Base-by-base conservation (phyloP, 2,113 vertebrate genomes). In the Neotoma lepida region DNA sequence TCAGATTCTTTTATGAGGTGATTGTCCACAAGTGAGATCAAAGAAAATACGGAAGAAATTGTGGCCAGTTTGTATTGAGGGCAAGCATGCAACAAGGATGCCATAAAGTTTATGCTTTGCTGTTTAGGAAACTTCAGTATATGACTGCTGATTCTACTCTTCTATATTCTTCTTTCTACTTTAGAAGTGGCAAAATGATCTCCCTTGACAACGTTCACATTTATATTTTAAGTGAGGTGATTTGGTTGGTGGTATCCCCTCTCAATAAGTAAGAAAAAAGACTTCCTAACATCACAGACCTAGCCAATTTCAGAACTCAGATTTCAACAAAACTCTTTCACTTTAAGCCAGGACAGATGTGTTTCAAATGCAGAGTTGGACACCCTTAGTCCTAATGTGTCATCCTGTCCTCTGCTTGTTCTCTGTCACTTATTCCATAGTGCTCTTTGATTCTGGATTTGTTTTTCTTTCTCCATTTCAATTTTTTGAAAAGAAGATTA, bases 251-350 rank as follows among this genome's bases (percentile, higher is more conserved):
- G 22, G 1, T 66, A 76, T 30, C 4, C 66, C 0, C 6, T 35
- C 89, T 91, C 77, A 44, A 54, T 94, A 93, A 93, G 81, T 28
- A 9, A 86, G n/a, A 51, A 84, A 78, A 44, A 9, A 20, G 41
- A 85, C 20, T 89, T 68, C 3, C 58, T 10, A 39, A 18, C 17
- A 5, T 39, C 24, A n/a, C 22, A 84, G 28, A 82, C 13, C 33
- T 68, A 63, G 13, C 17, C 28, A 61, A 6, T 39, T n/a, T 30
- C 28, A 94, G 10, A 91, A 87, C 2, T 22, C 28, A 51, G 4
- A 22, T 46, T 81, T 2, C 20, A 6, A 68, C 14, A 35, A 44
- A 1, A 0, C 2, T 39, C 6, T 58, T 24, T 22, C 44, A 78
- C 4, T 33, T 22, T 39, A 82, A 66, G 15, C 8, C 4, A 24